Evolutionary conservation across 2,113 vertebrate genomes (phyloP), one percentile per base, ranked within the genome.

Genomic region (Marmota flaviventris): DNA sequence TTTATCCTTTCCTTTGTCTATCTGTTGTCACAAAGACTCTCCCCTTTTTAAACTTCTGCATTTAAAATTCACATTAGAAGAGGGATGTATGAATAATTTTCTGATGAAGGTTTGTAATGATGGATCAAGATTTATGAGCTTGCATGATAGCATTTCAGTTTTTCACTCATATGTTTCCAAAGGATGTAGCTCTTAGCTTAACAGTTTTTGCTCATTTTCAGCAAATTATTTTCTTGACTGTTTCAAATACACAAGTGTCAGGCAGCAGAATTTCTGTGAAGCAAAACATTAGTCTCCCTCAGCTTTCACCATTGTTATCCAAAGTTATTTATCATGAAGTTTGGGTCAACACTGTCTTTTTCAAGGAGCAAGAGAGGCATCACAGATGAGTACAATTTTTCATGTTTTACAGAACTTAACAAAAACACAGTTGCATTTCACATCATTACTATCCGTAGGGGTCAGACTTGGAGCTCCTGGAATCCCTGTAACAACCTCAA

Each of bases 301-400:
- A 87, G 77, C 42, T 95, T 96, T 92, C 45, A 79, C 27, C 48
- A 75, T 89, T 88, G 32, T 32, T 91, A 96, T 70, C 56, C 61
- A 56, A 95, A 85, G 6, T 95, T 98, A 95, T 98, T 98, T 96
- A 96, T 93, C 92, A 97, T 91, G 81, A 32, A 67, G 88, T 91
- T 87, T 87, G 58, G 81, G 93, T 94, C 95, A 97, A 93, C 25
- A 72, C 4, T 70, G 42, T 0, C 0, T 75, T 83, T 91, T 96
- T 91, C 81, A 97, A 86, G 56, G 83, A 97, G 0, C 5, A 6
- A 79, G 9, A 78, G 42, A 58, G 58, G 56, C 96, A 91, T 65
- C 65, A 65, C 13, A 29, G 70, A 78, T 4, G 88, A 93, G 70
- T 97, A 84, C 77, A 53, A 91, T 48, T 12, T 24, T 89, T 96